These are phyloP conservation scores for Chroicocephalus ridibundus DNA, from an alignment of 2,113 vertebrate genomes.

Conservation along the genomic window DNA sequence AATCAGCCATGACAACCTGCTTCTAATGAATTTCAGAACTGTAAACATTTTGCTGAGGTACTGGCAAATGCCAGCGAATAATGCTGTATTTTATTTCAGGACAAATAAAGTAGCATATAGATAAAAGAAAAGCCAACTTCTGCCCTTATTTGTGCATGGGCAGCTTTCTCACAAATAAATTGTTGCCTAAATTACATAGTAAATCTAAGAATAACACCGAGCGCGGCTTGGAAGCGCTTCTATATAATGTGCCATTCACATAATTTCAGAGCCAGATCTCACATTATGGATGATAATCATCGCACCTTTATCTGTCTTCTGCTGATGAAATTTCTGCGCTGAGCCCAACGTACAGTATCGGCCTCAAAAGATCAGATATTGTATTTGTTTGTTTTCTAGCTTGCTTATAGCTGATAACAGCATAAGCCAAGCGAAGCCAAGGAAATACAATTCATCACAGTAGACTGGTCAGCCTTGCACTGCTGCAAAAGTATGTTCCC, in stretches of 20 bases:
- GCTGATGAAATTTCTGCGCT: not conserved
- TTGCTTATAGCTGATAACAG: slow-evolving; percentile 20
- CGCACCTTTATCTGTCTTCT: not conserved
- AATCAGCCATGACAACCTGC: not conserved
- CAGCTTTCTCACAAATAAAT: not conserved
- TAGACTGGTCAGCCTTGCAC: not conserved
- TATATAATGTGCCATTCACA: not conserved
- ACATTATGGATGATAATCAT: not conserved
- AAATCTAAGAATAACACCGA: not conserved
- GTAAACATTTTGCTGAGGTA: not conserved
- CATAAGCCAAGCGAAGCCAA: not conserved
- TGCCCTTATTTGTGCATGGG: not conserved
- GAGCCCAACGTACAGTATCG: not conserved
- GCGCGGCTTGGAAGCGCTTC: not conserved
- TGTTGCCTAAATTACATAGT: not conserved
- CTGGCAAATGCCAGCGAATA: not conserved
- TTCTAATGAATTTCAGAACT: not conserved
- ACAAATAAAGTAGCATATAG: not conserved
- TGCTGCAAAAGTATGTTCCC: not conserved
- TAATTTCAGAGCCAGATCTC: not conserved
- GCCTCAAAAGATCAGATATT: not conserved
- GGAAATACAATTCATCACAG: not conserved
- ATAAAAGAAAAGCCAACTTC: not conserved
- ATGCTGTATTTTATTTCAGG: not conserved
- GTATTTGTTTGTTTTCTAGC: not conserved